Conservation (phyloP, 1,140 invertebrate species). For the Sycophila sp. region DNA sequence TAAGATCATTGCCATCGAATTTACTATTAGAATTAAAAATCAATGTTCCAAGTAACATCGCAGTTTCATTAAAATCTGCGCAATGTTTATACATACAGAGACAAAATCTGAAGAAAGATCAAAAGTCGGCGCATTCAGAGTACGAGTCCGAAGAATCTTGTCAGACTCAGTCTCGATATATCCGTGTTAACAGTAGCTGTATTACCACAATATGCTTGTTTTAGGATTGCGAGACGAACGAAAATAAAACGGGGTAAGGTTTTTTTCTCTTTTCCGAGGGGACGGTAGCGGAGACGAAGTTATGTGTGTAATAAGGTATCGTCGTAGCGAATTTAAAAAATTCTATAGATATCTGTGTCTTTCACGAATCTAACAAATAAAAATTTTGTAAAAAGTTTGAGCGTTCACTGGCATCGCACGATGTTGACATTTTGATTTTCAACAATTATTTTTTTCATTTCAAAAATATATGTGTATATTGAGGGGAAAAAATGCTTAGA, state of each 20-base stretch:
- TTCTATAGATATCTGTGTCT: slow-evolving; percentile 59
- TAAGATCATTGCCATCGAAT: too few relatives aligned
- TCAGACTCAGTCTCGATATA: slow-evolving; percentile 50
- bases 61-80: too few relatives aligned
- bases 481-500: background rate
- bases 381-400: slow-evolving; percentile 27
- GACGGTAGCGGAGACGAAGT: slow-evolving; percentile 32
- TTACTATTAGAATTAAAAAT: too few relatives aligned
- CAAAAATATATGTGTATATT: slow-evolving; percentile 2
- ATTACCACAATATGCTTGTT: slow-evolving; percentile 61
- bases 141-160: slow-evolving; percentile 7
- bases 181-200: slow-evolving; percentile 60
- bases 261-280: slow-evolving; percentile 34
- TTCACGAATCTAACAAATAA: slow-evolving; percentile 46
- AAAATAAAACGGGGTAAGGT: slow-evolving; percentile 37
- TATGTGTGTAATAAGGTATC: slow-evolving; percentile 29
- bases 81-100: too few relatives aligned
- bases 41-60: too few relatives aligned
- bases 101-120: too few relatives aligned
- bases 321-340: slow-evolving; percentile 48
- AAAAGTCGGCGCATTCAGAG: background rate
- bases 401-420: background rate
- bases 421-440: background rate
- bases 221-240: slow-evolving; percentile 54
- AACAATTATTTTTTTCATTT: background rate